A percentile compares a stretch with the other conserved stretches of the same genome.
These are phyloP conservation scores for Cochlearius cochlearius DNA, from an alignment of 2,113 vertebrate genomes.

Conservation along the genomic window DNA sequence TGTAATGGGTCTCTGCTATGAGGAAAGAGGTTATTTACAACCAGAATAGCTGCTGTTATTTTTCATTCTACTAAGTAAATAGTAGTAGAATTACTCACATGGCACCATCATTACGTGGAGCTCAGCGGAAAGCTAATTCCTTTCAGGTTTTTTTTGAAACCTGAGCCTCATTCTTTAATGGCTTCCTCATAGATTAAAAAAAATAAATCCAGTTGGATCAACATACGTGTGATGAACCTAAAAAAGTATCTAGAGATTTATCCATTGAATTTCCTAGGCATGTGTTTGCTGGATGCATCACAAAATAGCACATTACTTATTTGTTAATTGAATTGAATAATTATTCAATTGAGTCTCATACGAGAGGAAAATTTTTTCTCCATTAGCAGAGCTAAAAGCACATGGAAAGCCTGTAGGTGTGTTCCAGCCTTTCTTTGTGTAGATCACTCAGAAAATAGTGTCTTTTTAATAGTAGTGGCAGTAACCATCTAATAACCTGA, in stretches of 20 bases:
- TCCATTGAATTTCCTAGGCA: neutral
- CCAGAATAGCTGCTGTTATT: neutral
- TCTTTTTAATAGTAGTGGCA: slow-evolving; percentile 19
- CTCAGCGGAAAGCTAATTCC: neutral
- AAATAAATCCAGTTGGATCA: neutral
- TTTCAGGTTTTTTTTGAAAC: neutral
- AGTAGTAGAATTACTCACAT: neutral
- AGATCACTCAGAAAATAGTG: neutral
- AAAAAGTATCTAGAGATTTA: neutral
- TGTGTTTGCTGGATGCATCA: neutral
- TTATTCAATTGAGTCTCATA: neutral
- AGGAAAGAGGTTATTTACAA: slow-evolving; percentile 18
- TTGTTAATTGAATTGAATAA: slow-evolving; percentile 32
- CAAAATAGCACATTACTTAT: slow-evolving; percentile 1
- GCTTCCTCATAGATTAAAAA: neutral
- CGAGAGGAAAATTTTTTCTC: neutral
- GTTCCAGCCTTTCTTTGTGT: neutral
- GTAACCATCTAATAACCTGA: slow-evolving; percentile 16
- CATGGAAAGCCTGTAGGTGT: neutral
- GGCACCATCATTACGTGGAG: neutral
- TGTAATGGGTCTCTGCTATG: neutral
- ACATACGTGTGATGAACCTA: neutral
- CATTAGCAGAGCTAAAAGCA: slow-evolving; percentile 16
- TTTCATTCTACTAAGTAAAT: neutral
- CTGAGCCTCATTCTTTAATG: neutral